Evolutionary conservation across 30 jellyfish, hydroid and myxozoan genomes (phyloP), one percentile per base, ranked within the genome.

Genomic region (Hydra vulgaris): DNA sequence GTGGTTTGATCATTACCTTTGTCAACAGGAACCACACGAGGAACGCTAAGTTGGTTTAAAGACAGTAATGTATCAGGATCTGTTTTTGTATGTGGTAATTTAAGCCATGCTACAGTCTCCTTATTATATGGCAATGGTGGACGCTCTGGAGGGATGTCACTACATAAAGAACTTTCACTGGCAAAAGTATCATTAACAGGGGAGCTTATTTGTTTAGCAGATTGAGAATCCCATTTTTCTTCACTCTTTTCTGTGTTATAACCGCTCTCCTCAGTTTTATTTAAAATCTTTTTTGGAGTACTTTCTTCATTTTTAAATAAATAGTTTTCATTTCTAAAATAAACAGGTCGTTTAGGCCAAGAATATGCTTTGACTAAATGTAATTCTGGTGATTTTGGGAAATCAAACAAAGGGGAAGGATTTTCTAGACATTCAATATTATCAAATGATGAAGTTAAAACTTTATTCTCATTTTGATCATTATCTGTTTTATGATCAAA

Each of bases 321-420:
- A 1, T 27, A 20, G 19, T 54, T 77, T 16, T 26, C 54, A 1
- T 61, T 19, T 78, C 69, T 54, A 18, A 81, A 69, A 19, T 80
- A 74, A 3, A 79, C 25, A 40, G 87, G 66, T 21, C 90, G 72
- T 53, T 87, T 87, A 7, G 95, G 95, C 95, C 95, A 87, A n/a
- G 95, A 87, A 81, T 80, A 53, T 3, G 95, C 95, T 71, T 87
- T 87, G 19, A 76, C 81, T 27, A 61, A 70, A 56, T 87, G 83
- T 25, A 80, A 25, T 21, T 22, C 18, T 16, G 84, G 70, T 66
- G 87, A 40, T 80, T 16, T 25, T 66, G 74, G 83, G 7, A 21
- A 17, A 25, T 26, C 87, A 15, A 19, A 17, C 85, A 66, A 17
- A n/a, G 25, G 53, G 27, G 17, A 21, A 17, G 84, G 21, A 70